Evolutionary conservation across 2,797 vertebrate genomes (phyloP), one percentile per base, ranked within the genome.

Genomic region (Dermochelys coriacea): DNA sequence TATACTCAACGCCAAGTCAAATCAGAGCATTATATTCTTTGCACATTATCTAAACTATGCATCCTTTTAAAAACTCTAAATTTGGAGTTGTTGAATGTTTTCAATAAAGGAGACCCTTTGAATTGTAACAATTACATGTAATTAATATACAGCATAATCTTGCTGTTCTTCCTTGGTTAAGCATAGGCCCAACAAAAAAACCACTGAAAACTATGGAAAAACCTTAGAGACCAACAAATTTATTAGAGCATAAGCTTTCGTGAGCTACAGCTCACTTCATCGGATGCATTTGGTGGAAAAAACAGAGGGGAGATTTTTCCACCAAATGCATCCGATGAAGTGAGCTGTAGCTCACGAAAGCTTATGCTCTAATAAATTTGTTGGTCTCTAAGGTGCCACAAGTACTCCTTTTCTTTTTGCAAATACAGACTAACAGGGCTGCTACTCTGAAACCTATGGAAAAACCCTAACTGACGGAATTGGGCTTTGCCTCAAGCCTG

Each of bases 1-100:
- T 21, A 41, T 80, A 79, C 93, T 41, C 49, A 91, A 54, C 23
- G 5, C 37, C 34, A 8, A 82, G 94, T 94, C 89, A 89, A 95
- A 41, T 84, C 88, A 21, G 4, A 82, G n/a, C 54, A 90, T 94
- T 49, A 79, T 85, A 11, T 16, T 31, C 87, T 77, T 91, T 49
- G 23, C 7, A 12, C n/a, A 78, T 6, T 78, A 71, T 77, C 92
- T 87, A 88, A 77, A 15, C 18, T 85, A 93, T 45, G 82, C 80
- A 90, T 15, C 5, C 68, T 71, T 71, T 71, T 21, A 37, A 37
- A 71, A 23, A 34, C 2, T 57, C 21, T 87, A 84, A 59, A 49
- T 50, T 3, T 85, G 74, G 9, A 90, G 15, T 82, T 18, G 90
- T 1, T 16, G 5, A 61, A 84, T 5, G 82, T 90, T 93, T 89